phyloP scores from a whole-genome alignment of 2,113 vertebrate species.

The Paramormyrops kingsleyae region DNA sequence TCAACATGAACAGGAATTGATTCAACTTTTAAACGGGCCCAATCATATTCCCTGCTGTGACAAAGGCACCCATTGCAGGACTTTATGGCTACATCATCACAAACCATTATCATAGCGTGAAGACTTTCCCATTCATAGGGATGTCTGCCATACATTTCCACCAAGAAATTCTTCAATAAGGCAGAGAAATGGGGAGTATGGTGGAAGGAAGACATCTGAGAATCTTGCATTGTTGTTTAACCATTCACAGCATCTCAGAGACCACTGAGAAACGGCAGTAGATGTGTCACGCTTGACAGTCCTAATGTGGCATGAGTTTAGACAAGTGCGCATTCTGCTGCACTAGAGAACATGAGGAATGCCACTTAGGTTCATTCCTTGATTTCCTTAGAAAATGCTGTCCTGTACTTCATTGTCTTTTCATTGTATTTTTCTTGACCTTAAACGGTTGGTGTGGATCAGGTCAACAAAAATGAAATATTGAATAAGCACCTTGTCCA shows the following conservation, averaged over 20 bases:
- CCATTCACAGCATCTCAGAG: not conserved
- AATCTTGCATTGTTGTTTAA: not conserved
- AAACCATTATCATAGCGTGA: not conserved
- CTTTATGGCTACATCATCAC: not conserved
- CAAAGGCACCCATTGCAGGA: not conserved
- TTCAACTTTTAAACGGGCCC: not conserved
- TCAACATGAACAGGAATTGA: not conserved
- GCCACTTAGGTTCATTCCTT: no score
- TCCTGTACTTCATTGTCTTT: no score
- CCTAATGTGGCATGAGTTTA: no score
- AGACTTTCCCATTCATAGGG: not conserved
- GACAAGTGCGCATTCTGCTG: no score
- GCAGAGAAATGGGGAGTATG: not conserved
- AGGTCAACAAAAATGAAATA: no score
- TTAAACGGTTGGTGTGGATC: no score
- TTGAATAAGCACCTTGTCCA: no score
- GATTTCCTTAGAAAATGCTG: no score
- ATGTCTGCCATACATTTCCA: not conserved
- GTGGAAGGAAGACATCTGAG: not conserved
- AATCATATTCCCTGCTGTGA: not conserved
- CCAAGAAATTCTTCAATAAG: not conserved
- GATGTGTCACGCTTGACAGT: no score
- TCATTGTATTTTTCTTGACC: no score
- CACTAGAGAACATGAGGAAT: no score
- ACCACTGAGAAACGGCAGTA: not conserved